Percentiles rank a stretch among this genome's conserved stretches.
Evolutionary conservation across 2,797 vertebrate genomes (phyloP).

Genomic region (Eleutherodactylus coqui): DNA sequence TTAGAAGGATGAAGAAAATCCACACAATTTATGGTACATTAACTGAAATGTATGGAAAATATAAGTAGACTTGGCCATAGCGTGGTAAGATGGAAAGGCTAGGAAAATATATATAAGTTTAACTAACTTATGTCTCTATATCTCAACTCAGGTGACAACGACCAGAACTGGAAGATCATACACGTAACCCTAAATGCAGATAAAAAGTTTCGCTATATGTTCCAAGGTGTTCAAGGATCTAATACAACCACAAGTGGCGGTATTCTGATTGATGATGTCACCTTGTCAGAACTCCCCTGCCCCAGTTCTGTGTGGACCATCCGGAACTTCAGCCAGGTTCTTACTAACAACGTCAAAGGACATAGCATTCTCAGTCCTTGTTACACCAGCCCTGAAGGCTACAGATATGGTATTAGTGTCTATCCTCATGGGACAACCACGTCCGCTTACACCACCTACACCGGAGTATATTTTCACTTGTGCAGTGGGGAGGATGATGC

Average conservation of each 20-base stretch:
- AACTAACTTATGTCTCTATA: background rate
- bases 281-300: slow-evolving; percentile 84
- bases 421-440: slow-evolving; percentile 59
- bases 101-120: too few species aligned
- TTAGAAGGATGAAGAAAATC: slow-evolving; percentile 83
- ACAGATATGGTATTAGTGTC: slow-evolving; percentile 79
- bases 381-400: slow-evolving; percentile 90
- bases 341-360: slow-evolving; percentile 64
- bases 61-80: background rate
- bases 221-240: slow-evolving; percentile 82
- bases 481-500: slow-evolving; percentile 86
- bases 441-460: slow-evolving; percentile 68
- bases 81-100: background rate
- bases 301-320: slow-evolving; percentile 84
- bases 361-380: slow-evolving; percentile 76
- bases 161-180: slow-evolving; percentile 86
- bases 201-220: slow-evolving; percentile 88
- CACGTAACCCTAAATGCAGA: slow-evolving; percentile 81
- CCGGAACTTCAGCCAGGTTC: slow-evolving; percentile 79
- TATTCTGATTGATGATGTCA: slow-evolving; percentile 86
- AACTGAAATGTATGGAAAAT: background rate
- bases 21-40: slow-evolving; percentile 81
- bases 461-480: slow-evolving; percentile 81
- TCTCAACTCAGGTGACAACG: slow-evolving; percentile 74
- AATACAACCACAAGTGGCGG: slow-evolving; percentile 76